Percentiles rank a stretch among this genome's conserved stretches.
Conservation (phyloP, 2,113 vertebrate species). For the Vanacampus margaritifer region DNA sequence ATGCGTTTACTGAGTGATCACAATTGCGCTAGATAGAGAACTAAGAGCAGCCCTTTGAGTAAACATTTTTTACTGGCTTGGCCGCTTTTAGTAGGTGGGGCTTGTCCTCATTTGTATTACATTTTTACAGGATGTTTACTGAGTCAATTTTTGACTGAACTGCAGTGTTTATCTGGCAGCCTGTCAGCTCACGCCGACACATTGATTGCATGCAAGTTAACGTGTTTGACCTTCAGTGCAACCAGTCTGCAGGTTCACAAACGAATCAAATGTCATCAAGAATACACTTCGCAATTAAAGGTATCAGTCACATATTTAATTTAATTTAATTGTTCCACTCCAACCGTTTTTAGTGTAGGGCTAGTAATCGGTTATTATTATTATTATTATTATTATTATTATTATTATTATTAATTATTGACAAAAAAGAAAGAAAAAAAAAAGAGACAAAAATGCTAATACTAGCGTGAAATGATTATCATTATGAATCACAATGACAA, state of each 20-base stretch:
- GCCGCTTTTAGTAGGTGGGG: slow-evolving; percentile 29
- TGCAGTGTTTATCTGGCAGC: slow-evolving; percentile 19
- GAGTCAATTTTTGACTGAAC: slow-evolving; percentile 50
- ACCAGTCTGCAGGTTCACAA: neutral
- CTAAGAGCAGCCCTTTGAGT: slow-evolving; percentile 45
- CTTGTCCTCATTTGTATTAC: slow-evolving; percentile 8
- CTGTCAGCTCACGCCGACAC: slow-evolving; percentile 9
- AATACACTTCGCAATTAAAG: no score
- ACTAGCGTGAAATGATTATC: no score
- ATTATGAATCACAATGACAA: no score
- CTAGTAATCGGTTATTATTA: no score
- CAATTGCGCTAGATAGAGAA: slow-evolving; percentile 13
- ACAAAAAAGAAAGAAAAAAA: no score
- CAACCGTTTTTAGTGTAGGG: no score
- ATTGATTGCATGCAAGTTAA: neutral
- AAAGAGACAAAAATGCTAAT: no score
- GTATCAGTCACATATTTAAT: no score
- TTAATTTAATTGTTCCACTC: no score
- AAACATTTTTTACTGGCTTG: slow-evolving; percentile 37
- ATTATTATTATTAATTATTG: no score
- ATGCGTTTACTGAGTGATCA: slow-evolving; percentile 15
- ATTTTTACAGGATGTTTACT: slow-evolving; percentile 12
- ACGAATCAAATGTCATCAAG: no score
- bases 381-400: no score
- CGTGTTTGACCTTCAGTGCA: neutral